Conservation (phyloP, 2,888 invertebrate genomes). For the Dysmachus trigonus region DNA sequence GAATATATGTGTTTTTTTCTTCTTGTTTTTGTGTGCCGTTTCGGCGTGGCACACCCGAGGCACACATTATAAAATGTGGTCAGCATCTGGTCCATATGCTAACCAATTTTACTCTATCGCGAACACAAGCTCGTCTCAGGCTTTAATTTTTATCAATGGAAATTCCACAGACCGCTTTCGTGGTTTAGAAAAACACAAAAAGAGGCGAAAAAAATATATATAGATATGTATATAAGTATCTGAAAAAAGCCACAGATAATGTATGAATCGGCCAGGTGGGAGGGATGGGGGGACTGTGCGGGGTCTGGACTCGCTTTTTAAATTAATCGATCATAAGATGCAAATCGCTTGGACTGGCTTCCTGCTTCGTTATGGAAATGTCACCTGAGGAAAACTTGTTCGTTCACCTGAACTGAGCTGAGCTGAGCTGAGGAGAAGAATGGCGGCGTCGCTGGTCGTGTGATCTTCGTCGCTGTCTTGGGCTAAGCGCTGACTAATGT, state of each 20-base stretch:
- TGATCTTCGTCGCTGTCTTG: neutral
- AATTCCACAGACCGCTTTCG: neutral
- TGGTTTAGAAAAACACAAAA: neutral
- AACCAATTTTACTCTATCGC: neutral
- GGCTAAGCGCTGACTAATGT: slow-evolving; percentile 11
- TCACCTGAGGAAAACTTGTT: slow-evolving; percentile 28
- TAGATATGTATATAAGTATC: no score
- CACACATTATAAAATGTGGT: neutral
- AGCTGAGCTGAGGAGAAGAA: slow-evolving; percentile 8
- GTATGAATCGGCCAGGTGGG: neutral
- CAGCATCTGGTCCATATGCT: neutral
- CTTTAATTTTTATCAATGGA: slow-evolving; percentile 35
- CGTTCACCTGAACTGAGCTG: no score
- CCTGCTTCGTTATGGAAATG: slow-evolving; percentile 41
- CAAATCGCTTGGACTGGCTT: slow-evolving; percentile 26
- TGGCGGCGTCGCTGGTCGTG: slow-evolving; percentile 15
- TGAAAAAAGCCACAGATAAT: neutral
- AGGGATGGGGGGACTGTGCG: neutral
- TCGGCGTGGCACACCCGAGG: neutral
- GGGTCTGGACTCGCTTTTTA: neutral
- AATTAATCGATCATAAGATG: slow-evolving; percentile 39
- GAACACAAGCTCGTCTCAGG: neutral
- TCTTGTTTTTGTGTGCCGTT: neutral
- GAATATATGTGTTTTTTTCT: neutral
- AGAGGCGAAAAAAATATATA: neutral